Conservation (phyloP, 1,140 invertebrate species). For the Oryctes rhinoceros region DNA sequence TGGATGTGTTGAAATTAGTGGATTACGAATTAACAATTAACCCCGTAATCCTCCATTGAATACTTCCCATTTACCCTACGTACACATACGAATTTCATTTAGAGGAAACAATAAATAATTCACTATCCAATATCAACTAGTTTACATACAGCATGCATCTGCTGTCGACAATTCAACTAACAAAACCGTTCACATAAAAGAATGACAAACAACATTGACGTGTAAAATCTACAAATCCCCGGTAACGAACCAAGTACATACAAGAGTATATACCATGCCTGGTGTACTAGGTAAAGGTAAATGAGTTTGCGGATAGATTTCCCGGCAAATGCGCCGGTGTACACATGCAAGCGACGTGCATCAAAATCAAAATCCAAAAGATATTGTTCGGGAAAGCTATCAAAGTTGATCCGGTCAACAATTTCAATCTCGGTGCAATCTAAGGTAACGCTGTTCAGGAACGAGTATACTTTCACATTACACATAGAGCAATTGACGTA, state of each 20-base stretch:
- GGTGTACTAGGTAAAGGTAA: background rate
- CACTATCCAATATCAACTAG: background rate
- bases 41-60: background rate
- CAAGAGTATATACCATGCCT: background rate
- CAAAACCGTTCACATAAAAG: background rate
- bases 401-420: conserved; percentile 2
- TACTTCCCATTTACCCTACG: background rate
- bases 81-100: background rate
- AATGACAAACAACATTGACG: background rate
- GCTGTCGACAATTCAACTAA: background rate
- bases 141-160: background rate
- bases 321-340: background rate
- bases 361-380: background rate
- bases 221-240: background rate
- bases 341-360: background rate
- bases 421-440: background rate
- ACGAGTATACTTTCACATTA: background rate
- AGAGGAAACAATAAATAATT: background rate
- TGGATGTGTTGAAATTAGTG: background rate
- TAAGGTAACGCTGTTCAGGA: background rate
- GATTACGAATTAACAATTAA: background rate
- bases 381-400: background rate
- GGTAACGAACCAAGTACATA: background rate
- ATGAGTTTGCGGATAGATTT: conserved; percentile 4
- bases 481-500: background rate